phyloP scores from a whole-genome alignment of 35 echinoderm and acorn worm genomes.

The Acanthaster planci region DNA sequence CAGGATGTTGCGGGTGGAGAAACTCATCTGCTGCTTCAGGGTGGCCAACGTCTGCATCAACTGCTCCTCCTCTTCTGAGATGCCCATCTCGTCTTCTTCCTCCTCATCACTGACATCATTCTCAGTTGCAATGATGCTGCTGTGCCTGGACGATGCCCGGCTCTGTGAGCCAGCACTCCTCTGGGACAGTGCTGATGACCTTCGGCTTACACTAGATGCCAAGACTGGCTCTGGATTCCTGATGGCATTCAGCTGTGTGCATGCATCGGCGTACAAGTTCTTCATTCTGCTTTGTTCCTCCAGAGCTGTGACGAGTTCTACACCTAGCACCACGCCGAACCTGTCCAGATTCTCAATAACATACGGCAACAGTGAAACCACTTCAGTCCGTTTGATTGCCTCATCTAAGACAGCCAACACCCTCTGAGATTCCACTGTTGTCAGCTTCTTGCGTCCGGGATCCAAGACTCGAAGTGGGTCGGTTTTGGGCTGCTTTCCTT shows the following conservation, averaged over 20 bases:
- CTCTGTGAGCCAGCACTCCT: not conserved
- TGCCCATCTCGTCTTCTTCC: conserved; percentile 1
- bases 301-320: conserved; percentile 64
- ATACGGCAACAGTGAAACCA: conserved; percentile 77
- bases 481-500: conserved; percentile 66
- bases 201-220: not conserved
- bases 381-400: conserved; percentile 79
- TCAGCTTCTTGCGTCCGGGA: conserved; percentile 95
- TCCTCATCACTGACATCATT: not conserved
- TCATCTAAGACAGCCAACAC: conserved; percentile 87
- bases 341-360: conserved; percentile 77
- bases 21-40: conserved; percentile 71
- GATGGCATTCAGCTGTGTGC: conserved; percentile 49
- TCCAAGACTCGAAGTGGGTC: conserved; percentile 94
- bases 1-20: conserved; percentile 85
- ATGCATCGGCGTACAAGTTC: conserved; percentile 61
- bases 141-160: conserved; percentile 5
- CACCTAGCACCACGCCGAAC: conserved; percentile 66
- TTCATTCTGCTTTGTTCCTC: conserved; percentile 75
- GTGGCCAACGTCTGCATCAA: conserved; percentile 53
- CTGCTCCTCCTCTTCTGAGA: conserved; percentile 63
- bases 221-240: conserved; percentile 34
- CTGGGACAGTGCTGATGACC: conserved; percentile 25
- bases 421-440: conserved; percentile 91
- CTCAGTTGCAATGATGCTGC: not conserved